Evolutionary conservation across 1,140 invertebrate genomes (phyloP).

Genomic region (Eubasilissa regina): DNA sequence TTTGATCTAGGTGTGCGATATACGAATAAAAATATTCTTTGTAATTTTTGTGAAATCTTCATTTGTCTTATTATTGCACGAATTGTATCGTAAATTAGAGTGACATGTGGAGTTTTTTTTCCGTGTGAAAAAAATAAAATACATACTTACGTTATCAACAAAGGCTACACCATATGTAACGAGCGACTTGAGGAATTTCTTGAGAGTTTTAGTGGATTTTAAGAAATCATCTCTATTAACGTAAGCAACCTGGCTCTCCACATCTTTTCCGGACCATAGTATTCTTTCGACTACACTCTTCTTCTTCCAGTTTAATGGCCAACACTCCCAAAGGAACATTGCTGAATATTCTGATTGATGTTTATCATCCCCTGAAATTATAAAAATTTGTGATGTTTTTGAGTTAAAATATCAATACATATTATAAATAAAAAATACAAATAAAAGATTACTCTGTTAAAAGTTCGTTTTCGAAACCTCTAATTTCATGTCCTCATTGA

Average conservation of each 20-base stretch:
- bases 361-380: slow-evolving; percentile 67
- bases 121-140: slow-evolving; percentile 7
- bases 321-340: slow-evolving; percentile 66
- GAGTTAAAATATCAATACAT: no score
- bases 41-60: no score
- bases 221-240: slow-evolving; percentile 65
- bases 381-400: no score
- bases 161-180: slow-evolving; percentile 70
- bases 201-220: slow-evolving; percentile 63
- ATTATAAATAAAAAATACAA: no score
- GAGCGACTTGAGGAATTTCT: slow-evolving; percentile 66
- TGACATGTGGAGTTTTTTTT: not conserved
- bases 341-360: slow-evolving; percentile 67
- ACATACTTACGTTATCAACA: slow-evolving; percentile 65
- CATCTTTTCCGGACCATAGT: slow-evolving; percentile 64
- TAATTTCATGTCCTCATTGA: no score
- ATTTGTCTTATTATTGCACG: no score
- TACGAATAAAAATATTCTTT: no score
- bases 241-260: slow-evolving; percentile 62
- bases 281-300: slow-evolving; percentile 59
- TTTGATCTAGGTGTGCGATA: no score
- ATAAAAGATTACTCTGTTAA: no score
- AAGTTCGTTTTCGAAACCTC: no score
- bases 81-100: no score
- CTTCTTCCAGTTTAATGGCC: slow-evolving; percentile 63